Conservation (phyloP, 2,797 vertebrate species). For the Oreochromis mossambicus region DNA sequence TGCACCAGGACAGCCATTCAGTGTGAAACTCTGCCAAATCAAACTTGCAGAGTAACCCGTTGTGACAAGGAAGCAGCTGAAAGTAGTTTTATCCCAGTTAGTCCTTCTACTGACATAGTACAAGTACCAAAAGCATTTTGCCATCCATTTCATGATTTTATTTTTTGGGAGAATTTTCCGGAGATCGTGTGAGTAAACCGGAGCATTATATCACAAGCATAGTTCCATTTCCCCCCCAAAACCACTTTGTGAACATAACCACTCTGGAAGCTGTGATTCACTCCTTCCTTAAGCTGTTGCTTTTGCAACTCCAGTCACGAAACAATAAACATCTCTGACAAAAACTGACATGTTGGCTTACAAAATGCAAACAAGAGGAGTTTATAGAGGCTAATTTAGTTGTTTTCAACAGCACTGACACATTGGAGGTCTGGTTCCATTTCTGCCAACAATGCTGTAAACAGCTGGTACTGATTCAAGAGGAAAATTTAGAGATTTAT, state of each 20-base stretch:
- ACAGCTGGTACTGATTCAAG: conserved; percentile 31
- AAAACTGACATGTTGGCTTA: conserved; percentile 34
- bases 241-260: conserved; percentile 45
- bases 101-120: not conserved
- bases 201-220: conserved; percentile 31
- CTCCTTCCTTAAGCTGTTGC: conserved; percentile 49
- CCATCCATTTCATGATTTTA: not conserved
- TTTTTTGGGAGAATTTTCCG: not conserved
- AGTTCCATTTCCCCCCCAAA: conserved; percentile 39
- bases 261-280: conserved; percentile 60
- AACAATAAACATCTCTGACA: conserved; percentile 49
- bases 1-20: not conserved
- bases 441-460: conserved; percentile 23
- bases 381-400: conserved; percentile 35
- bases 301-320: conserved; percentile 52
- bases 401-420: conserved; percentile 39
- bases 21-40: not conserved
- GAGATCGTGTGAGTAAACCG: conserved; percentile 25
- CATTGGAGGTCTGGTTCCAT: conserved; percentile 24
- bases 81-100: not conserved
- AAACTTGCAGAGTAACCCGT: not conserved
- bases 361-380: conserved; percentile 41
- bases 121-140: not conserved
- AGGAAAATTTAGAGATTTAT: conserved; percentile 14
- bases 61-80: not conserved